phyloP scores from a whole-genome alignment of 2,797 vertebrate genomes.

The Spea hammondii region DNA sequence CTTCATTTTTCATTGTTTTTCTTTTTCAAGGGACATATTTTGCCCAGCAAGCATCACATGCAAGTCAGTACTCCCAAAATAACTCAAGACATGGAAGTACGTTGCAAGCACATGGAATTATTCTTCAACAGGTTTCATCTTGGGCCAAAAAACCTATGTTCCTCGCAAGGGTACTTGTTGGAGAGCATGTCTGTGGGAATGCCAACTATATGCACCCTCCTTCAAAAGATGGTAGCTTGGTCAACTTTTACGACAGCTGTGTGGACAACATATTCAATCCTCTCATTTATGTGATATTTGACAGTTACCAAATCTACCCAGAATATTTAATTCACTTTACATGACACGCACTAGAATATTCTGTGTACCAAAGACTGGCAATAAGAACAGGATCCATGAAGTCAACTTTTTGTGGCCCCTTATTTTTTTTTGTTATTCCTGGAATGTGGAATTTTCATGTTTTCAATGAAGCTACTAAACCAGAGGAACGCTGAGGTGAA shows the following conservation, averaged over 20 bases:
- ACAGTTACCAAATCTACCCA: slow-evolving; percentile 96
- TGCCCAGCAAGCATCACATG: slow-evolving; percentile 88
- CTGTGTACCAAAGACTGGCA: no score
- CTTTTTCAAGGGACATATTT: slow-evolving; percentile 87
- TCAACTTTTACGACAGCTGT: slow-evolving; percentile 94
- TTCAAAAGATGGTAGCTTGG: slow-evolving; percentile 89
- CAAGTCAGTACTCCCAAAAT: slow-evolving; percentile 92
- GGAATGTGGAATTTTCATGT: no score
- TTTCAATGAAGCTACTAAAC: no score
- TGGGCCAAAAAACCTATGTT: slow-evolving; percentile 89
- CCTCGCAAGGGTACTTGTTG: slow-evolving; percentile 88
- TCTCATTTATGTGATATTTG: slow-evolving; percentile 95
- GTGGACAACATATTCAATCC: slow-evolving; percentile 92
- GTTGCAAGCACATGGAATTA: slow-evolving; percentile 84
- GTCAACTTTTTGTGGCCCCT: neutral
- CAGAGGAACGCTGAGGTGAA: no score
- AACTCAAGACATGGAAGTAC: slow-evolving; percentile 83
- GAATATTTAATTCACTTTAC: slow-evolving; percentile 93
- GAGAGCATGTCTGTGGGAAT: slow-evolving; percentile 85
- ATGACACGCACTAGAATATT: neutral
- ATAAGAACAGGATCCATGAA: no score
- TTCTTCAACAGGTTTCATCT: slow-evolving; percentile 74
- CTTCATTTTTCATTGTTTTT: neutral
- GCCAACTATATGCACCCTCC: slow-evolving; percentile 88
- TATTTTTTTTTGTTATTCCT: neutral